Evolutionary conservation across 2,888 invertebrate species (phyloP).

Genomic region (Caradrina clavipalpis): DNA sequence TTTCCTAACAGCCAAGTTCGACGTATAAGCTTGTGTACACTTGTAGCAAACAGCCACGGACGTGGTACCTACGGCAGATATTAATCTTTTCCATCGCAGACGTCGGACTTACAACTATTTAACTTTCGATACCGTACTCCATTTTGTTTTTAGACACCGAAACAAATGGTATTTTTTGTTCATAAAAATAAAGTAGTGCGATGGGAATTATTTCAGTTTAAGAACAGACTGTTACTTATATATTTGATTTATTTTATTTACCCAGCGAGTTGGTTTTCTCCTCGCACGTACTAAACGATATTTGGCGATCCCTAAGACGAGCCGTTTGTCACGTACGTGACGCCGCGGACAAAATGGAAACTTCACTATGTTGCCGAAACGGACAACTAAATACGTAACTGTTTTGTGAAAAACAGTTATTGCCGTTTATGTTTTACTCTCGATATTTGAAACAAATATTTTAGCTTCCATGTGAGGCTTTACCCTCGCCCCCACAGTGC

Average conservation of each 20-base stretch:
- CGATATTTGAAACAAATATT: constrained; percentile 51
- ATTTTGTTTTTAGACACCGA: constrained; percentile 54
- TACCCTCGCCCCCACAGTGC: constrained; percentile 1
- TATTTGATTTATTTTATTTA: constrained; percentile 91
- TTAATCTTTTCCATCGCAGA: constrained; percentile 55
- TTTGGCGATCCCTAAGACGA: constrained; percentile 91
- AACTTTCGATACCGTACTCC: constrained; percentile 50
- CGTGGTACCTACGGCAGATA: constrained; percentile 49
- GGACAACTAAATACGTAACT: constrained; percentile 87
- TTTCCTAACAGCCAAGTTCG: constrained; percentile 43
- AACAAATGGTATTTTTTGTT: constrained; percentile 67
- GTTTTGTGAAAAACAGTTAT: constrained; percentile 79
- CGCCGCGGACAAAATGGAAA: constrained; percentile 87
- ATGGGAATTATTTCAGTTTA: constrained; percentile 80
- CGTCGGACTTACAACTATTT: constrained; percentile 44
- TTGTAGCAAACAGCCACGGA: constrained; percentile 34
- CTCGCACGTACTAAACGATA: constrained; percentile 90
- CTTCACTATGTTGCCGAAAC: constrained; percentile 85
- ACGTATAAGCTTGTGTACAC: constrained; percentile 39
- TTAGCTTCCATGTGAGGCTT: constrained; percentile 32
- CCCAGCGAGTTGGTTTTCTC: constrained; percentile 87
- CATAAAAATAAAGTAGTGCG: constrained; percentile 72
- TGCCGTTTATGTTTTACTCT: constrained; percentile 65
- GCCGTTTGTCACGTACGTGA: constrained; percentile 90
- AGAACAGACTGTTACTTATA: constrained; percentile 87